Conservation (phyloP, 2,113 vertebrate species). For the Psilopogon haemacephalus region DNA sequence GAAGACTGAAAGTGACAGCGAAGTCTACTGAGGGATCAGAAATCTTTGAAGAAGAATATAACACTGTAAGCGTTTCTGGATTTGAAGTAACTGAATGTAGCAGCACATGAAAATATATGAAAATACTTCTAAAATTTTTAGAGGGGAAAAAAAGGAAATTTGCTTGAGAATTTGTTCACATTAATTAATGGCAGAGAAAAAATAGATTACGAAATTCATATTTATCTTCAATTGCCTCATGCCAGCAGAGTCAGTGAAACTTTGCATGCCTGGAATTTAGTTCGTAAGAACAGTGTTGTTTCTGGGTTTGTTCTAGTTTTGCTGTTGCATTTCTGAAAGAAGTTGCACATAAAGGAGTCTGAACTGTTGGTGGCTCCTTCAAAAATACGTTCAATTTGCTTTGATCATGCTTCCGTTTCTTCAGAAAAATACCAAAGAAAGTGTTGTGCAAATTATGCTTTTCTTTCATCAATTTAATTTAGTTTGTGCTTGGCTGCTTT, state of each 20-base stretch:
- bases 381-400: not conserved
- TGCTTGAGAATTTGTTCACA: not conserved
- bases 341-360: not conserved
- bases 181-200: not conserved
- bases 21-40: conserved; percentile 85
- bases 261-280: not conserved
- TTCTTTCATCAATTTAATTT: not conserved
- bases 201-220: not conserved
- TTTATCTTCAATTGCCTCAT: not conserved
- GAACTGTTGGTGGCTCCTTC: not conserved
- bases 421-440: not conserved
- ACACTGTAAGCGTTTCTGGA: conserved; percentile 82
- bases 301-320: not conserved
- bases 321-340: not conserved
- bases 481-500: not conserved
- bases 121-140: not conserved
- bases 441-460: not conserved
- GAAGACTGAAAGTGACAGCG: conserved; percentile 88
- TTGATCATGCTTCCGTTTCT: not conserved
- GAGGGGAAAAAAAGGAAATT: not conserved
- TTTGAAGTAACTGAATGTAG: not conserved
- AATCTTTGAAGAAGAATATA: conserved; percentile 85
- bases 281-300: not conserved
- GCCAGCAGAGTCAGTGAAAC: not conserved
- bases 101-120: not conserved